Conservation (phyloP, 2,888 invertebrate genomes). For the Hedya salicella region DNA sequence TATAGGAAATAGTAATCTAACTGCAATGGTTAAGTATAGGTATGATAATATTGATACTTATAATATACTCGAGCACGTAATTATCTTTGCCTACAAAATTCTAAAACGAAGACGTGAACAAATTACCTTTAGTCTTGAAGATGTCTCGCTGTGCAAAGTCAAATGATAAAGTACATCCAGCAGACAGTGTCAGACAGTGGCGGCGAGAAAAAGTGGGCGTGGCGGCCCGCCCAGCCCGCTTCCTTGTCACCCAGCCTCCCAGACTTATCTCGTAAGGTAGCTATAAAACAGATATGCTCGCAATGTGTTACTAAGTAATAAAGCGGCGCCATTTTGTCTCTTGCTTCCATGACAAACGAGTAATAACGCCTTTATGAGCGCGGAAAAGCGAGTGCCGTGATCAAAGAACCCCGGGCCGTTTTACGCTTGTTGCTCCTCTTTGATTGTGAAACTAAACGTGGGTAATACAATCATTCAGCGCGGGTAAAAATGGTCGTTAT, state of each 20-base stretch:
- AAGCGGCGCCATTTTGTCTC: slow-evolving; percentile 83
- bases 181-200: slow-evolving; percentile 43
- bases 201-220: slow-evolving; percentile 79
- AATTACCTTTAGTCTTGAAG: slow-evolving; percentile 5
- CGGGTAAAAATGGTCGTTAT: slow-evolving; percentile 13
- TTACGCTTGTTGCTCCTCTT: slow-evolving; percentile 75
- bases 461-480: slow-evolving; percentile 67
- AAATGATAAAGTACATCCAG: slow-evolving; percentile 35
- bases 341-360: slow-evolving; percentile 70
- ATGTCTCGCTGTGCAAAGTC: slow-evolving; percentile 23
- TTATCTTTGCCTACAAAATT: not conserved
- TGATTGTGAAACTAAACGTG: slow-evolving; percentile 74
- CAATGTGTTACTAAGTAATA: slow-evolving; percentile 84
- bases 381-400: slow-evolving; percentile 73
- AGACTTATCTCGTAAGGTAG: slow-evolving; percentile 78
- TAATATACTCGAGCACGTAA: not conserved
- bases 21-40: too few relatives aligned
- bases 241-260: slow-evolving; percentile 76
- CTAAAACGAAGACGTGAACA: slow-evolving; percentile 2
- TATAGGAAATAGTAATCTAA: too few relatives aligned
- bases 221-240: slow-evolving; percentile 79
- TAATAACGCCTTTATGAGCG: slow-evolving; percentile 79
- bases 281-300: slow-evolving; percentile 80
- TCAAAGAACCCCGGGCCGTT: slow-evolving; percentile 79
- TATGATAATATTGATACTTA: too few relatives aligned